Evolutionary conservation across 1,140 invertebrate genomes (phyloP).

Genomic region (Paralvinella palmiformis): DNA sequence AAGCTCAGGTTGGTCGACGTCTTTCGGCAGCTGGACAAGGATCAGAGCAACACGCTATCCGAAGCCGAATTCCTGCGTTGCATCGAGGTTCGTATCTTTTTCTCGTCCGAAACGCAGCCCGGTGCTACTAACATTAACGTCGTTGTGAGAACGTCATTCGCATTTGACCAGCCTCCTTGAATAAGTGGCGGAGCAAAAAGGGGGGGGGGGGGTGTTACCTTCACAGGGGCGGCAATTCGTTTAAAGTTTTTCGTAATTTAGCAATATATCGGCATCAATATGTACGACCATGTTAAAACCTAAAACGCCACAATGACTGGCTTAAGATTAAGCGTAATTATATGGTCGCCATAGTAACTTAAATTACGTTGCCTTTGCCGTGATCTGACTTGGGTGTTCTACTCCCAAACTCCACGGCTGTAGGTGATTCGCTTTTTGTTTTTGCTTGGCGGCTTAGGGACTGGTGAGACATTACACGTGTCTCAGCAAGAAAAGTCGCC

Average conservation of each 20-base stretch:
- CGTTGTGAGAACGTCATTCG: background rate
- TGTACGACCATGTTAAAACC: too few species aligned
- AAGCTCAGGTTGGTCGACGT: slow-evolving; percentile 43
- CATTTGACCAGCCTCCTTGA: background rate
- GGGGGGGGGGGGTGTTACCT: background rate
- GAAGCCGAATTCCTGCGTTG: slow-evolving; percentile 35
- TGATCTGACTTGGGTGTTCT: background rate
- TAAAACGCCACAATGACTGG: too few species aligned
- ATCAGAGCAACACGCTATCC: slow-evolving; percentile 34
- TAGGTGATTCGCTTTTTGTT: background rate
- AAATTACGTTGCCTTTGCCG: too few species aligned
- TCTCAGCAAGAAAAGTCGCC: background rate
- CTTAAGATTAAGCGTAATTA: too few species aligned
- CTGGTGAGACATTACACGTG: background rate
- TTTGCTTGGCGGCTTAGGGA: background rate
- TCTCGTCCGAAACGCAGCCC: too few species aligned
- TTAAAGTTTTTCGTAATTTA: background rate
- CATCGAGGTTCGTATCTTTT: too few species aligned
- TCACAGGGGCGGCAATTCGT: background rate
- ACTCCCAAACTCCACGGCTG: background rate
- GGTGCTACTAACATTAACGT: too few species aligned
- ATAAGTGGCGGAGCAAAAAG: background rate
- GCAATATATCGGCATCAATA: background rate
- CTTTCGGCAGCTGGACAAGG: slow-evolving; percentile 39
- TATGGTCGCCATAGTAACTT: too few species aligned